Conservation (phyloP, 2,113 vertebrate genomes). For the Shinisaurus crocodilurus region DNA sequence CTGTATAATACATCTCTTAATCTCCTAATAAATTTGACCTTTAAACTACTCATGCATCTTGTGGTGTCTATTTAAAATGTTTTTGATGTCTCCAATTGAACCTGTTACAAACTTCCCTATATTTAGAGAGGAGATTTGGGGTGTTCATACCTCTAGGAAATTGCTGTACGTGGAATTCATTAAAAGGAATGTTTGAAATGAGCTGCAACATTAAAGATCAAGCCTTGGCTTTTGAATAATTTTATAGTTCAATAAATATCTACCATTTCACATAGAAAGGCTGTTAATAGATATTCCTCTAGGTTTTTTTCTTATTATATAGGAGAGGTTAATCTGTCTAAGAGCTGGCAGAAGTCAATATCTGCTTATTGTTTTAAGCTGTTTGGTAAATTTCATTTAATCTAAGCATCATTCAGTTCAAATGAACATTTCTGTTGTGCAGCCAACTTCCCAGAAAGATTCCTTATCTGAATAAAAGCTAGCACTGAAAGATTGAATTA, state of each 20-base stretch:
- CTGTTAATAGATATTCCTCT: slow-evolving; percentile 13
- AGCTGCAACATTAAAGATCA: slow-evolving; percentile 65
- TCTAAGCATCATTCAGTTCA: slow-evolving; percentile 25
- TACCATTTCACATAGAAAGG: slow-evolving; percentile 19
- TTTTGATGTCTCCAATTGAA: slow-evolving; percentile 78
- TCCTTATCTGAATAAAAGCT: slow-evolving; percentile 12
- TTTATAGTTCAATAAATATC: slow-evolving; percentile 49
- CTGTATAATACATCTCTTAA: slow-evolving; percentile 78
- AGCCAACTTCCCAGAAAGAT: slow-evolving; percentile 38
- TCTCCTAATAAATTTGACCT: slow-evolving; percentile 86
- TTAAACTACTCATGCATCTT: slow-evolving; percentile 77
- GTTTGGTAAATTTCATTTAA: slow-evolving; percentile 28
- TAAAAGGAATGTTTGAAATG: slow-evolving; percentile 71
- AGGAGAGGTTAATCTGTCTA: slow-evolving; percentile 4
- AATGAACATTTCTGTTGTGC: slow-evolving; percentile 23
- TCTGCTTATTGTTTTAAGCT: slow-evolving; percentile 20
- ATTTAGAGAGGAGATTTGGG: slow-evolving; percentile 72
- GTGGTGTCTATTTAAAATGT: slow-evolving; percentile 80
- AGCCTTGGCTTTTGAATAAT: slow-evolving; percentile 65
- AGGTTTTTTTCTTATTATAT: slow-evolving; percentile 14
- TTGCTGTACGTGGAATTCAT: slow-evolving; percentile 62
- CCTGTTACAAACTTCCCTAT: slow-evolving; percentile 74
- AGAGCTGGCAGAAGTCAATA: slow-evolving; percentile 26
- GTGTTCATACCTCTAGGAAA: slow-evolving; percentile 73
- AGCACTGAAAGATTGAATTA: background rate